These are phyloP conservation scores for Aptenodytes patagonicus DNA, from an alignment of 2,113 vertebrate genomes.

Conservation along the genomic window DNA sequence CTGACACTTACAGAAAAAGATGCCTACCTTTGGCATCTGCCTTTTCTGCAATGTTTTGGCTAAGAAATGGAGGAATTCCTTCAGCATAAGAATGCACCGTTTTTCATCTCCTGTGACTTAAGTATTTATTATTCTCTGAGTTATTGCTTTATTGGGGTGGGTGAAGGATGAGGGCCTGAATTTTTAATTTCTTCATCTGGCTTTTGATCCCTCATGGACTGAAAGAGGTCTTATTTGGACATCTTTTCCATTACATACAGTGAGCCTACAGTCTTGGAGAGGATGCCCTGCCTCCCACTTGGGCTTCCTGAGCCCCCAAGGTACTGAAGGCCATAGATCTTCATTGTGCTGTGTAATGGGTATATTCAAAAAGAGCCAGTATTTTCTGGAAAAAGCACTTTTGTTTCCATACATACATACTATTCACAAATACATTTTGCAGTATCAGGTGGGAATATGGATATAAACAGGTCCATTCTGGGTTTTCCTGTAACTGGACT, in stretches of 20 bases:
- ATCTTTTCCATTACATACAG: not conserved
- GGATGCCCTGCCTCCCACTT: not conserved
- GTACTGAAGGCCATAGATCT: not conserved
- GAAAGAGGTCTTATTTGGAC: not conserved
- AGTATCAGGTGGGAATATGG: not conserved
- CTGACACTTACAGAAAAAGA: not conserved
- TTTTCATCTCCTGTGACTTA: not conserved
- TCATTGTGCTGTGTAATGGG: not conserved
- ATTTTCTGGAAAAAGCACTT: not conserved
- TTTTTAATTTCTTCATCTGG: not conserved
- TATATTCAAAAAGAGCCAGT: not conserved
- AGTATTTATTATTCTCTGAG: not conserved
- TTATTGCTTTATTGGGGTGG: not conserved
- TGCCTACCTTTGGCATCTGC: not conserved
- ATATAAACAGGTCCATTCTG: not conserved
- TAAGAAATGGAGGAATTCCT: not conserved
- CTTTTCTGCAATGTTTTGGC: not conserved
- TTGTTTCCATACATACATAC: not conserved
- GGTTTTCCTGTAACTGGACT: not conserved
- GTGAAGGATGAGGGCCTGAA: not conserved
- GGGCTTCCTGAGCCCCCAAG: not conserved
- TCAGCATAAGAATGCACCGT: fast-evolving
- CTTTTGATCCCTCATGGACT: not conserved
- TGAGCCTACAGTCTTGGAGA: not conserved
- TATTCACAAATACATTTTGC: not conserved